These are phyloP conservation scores for Jordanella pulchra DNA, from an alignment of 2,797 vertebrate species.

Conservation along the genomic window DNA sequence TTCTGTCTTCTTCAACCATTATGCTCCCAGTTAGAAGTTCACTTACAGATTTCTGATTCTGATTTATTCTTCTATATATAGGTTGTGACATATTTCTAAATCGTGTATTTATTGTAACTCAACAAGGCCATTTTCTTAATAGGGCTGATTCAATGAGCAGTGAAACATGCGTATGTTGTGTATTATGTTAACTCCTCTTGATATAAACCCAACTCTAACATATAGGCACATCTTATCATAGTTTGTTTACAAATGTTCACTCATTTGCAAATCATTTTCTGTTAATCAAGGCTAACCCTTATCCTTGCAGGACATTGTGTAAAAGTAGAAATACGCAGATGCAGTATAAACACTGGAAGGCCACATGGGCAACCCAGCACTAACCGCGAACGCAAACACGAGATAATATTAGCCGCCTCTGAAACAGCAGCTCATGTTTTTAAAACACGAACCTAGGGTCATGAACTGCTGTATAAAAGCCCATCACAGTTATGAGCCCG, in stretches of 20 bases:
- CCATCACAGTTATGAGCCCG: conserved; percentile 54
- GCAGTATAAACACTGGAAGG: conserved; percentile 34
- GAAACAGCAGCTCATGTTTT: conserved; percentile 72
- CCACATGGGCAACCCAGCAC: conserved; percentile 47
- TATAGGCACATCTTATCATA: background rate
- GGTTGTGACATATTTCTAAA: background rate
- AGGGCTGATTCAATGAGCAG: background rate
- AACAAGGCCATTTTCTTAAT: background rate
- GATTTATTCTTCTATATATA: background rate
- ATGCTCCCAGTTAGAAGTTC: background rate
- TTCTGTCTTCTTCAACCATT: background rate
- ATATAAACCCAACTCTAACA: background rate
- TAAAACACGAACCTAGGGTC: conserved; percentile 63
- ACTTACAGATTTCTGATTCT: background rate
- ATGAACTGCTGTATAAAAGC: conserved; percentile 72
- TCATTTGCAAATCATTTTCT: background rate
- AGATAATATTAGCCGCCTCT: conserved; percentile 68
- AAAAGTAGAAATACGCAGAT: conserved; percentile 35
- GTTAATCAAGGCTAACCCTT: conserved; percentile 7
- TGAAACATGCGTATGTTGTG: background rate
- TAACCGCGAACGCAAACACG: conserved; percentile 64
- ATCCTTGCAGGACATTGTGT: conserved; percentile 31
- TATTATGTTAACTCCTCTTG: background rate
- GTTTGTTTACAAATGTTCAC: background rate
- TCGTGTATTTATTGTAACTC: background rate